Conservation (phyloP, 2,888 invertebrate species). For the Galerucella pusilla region DNA sequence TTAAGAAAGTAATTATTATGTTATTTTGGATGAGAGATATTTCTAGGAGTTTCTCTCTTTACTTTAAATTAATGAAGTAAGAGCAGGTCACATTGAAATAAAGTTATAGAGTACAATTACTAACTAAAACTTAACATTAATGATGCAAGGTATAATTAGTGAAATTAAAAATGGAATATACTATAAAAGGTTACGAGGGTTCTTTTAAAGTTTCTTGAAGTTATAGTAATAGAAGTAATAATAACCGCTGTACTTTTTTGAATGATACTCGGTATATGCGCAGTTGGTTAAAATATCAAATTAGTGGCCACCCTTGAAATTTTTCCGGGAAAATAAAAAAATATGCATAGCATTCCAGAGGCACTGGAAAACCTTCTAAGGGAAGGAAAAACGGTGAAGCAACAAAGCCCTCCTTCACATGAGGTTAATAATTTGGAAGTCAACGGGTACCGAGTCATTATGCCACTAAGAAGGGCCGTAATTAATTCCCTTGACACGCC, state of each 20-base stretch:
- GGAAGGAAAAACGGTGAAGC: slow-evolving; percentile 21
- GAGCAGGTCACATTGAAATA: slow-evolving; percentile 2
- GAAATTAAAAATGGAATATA: not conserved
- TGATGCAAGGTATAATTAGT: not conserved
- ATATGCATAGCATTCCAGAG: slow-evolving; percentile 13
- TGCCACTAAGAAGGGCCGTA: slow-evolving; percentile 46
- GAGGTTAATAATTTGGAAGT: slow-evolving; percentile 49
- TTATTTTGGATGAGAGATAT: slow-evolving; percentile 2
- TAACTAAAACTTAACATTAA: not conserved
- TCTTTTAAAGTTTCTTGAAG: too few relatives aligned
- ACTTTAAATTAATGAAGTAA: slow-evolving; percentile 8
- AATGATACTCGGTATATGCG: too few relatives aligned
- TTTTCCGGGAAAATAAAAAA: not conserved
- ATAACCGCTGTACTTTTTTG: too few relatives aligned
- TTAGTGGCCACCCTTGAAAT: not conserved
- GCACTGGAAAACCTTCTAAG: slow-evolving; percentile 18
- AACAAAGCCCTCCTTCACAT: slow-evolving; percentile 43
- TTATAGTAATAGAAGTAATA: too few relatives aligned
- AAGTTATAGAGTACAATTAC: slow-evolving; percentile 6
- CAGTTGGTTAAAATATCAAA: too few relatives aligned
- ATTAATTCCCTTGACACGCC: slow-evolving; percentile 50
- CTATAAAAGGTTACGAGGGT: not conserved
- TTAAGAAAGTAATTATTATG: slow-evolving; percentile 2
- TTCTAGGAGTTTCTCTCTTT: not conserved
- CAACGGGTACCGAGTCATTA: slow-evolving; percentile 47